These are phyloP conservation scores for Parazoanthus darwini DNA, from an alignment of 92 coral and sea anemone species.

Conservation along the genomic window DNA sequence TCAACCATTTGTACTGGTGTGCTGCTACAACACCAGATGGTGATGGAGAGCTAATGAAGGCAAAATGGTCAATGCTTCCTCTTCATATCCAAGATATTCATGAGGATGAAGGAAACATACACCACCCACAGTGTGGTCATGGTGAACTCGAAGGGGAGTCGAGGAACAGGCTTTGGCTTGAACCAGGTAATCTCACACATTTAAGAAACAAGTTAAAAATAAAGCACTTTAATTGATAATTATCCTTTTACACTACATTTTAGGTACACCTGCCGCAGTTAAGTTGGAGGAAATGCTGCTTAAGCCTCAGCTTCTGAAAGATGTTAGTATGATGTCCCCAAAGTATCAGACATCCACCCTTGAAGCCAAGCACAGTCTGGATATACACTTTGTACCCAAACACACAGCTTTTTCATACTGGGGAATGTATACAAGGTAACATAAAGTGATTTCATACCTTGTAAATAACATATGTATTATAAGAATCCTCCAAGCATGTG, in stretches of 20 bases:
- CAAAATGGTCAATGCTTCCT: conserved; percentile 56
- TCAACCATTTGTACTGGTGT: conserved; percentile 57
- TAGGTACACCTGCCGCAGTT: not conserved
- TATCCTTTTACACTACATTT: too few relatives aligned
- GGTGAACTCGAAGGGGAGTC: conserved; percentile 44
- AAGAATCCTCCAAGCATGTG: not conserved
- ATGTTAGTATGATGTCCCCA: conserved; percentile 53
- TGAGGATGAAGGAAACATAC: not conserved
- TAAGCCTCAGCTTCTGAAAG: conserved; percentile 42
- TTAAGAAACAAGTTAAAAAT: too few relatives aligned
- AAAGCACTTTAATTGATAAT: not conserved
- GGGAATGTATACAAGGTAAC: conserved; percentile 59
- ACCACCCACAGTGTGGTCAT: conserved; percentile 54
- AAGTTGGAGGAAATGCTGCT: not conserved
- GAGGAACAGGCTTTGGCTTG: conserved; percentile 38
- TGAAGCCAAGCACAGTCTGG: conserved; percentile 55
- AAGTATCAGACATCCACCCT: conserved; percentile 53
- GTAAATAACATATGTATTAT: not conserved
- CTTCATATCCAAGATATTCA: conserved; percentile 54
- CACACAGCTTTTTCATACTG: conserved; percentile 47
- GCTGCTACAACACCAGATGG: conserved; percentile 59
- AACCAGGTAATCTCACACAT: conserved; percentile 23
- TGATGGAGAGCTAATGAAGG: conserved; percentile 46
- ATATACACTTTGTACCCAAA: too few relatives aligned
- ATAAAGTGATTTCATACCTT: not conserved